A percentile compares a stretch with the other conserved stretches of the same genome.
These are phyloP conservation scores for Aricia agestis DNA, from an alignment of 1,140 invertebrate genomes.

Conservation along the genomic window DNA sequence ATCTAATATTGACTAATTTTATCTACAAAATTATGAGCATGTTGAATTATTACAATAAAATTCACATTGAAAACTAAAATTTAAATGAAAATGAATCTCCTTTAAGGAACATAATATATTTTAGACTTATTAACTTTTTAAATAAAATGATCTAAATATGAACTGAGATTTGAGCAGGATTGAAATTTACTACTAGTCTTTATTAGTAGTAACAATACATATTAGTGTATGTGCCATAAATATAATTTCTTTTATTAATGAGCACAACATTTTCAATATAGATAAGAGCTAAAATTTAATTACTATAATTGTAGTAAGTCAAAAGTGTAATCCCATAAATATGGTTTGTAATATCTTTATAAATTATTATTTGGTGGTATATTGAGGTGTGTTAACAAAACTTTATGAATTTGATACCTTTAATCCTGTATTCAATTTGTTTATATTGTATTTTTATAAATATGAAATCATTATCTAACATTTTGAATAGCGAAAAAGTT, in stretches of 20 bases:
- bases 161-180: neutral
- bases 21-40: neutral
- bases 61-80: neutral
- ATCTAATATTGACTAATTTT: slow-evolving; percentile 4
- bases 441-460: too few relatives aligned
- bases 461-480: too few relatives aligned
- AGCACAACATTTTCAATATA: neutral
- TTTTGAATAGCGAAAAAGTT: too few relatives aligned
- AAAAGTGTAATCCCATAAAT: neutral
- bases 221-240: neutral
- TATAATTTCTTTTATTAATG: neutral
- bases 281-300: neutral
- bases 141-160: neutral
- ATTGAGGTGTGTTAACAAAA: too few relatives aligned
- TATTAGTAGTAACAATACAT: too few relatives aligned
- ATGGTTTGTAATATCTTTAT: neutral
- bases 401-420: too few relatives aligned
- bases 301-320: neutral
- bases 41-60: neutral
- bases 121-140: too few relatives aligned
- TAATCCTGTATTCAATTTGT: too few relatives aligned
- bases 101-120: neutral
- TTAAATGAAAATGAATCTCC: neutral
- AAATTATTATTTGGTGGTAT: too few relatives aligned
- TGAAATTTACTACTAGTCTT: too few relatives aligned